Percentiles rank a stretch among this genome's conserved stretches.
Conservation (phyloP, 23 tunicate genomes). For the Oikopleura vanhoeffeni region DNA sequence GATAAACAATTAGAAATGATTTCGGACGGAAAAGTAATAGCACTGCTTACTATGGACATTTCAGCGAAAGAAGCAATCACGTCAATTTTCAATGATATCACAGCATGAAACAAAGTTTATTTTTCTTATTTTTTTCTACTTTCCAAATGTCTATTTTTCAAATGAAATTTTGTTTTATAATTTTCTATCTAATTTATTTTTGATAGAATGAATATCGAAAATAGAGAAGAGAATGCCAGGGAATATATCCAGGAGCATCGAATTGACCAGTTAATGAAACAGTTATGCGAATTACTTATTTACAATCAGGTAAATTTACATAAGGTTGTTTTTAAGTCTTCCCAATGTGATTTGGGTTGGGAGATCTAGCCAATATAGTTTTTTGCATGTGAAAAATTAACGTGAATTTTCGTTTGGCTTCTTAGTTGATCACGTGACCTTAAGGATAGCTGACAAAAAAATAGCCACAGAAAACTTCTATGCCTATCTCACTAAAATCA, state of each 20-base stretch:
- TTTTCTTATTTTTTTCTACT: background rate
- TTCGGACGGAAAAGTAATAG: background rate
- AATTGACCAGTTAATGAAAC: background rate
- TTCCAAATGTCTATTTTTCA: background rate
- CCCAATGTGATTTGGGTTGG: no score
- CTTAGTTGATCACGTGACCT: no score
- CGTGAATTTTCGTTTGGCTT: no score
- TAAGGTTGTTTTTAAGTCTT: no score
- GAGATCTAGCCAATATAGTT: no score
- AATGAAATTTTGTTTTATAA: background rate
- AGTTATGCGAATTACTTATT: background rate
- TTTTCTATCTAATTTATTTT: background rate
- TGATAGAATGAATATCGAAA: background rate
- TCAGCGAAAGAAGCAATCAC: background rate
- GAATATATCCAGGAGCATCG: background rate
- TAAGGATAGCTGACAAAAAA: no score
- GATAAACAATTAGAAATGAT: background rate
- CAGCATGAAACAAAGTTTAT: no score
- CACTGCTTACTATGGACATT: background rate
- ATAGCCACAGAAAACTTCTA: no score
- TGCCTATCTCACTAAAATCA: no score
- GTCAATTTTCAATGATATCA: background rate
- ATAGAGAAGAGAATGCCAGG: background rate
- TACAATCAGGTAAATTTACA: no score
- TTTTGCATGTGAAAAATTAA: no score